Evolutionary conservation across 2,113 vertebrate genomes (phyloP), one percentile per base, ranked within the genome.

Genomic region (Calidris pygmaea): DNA sequence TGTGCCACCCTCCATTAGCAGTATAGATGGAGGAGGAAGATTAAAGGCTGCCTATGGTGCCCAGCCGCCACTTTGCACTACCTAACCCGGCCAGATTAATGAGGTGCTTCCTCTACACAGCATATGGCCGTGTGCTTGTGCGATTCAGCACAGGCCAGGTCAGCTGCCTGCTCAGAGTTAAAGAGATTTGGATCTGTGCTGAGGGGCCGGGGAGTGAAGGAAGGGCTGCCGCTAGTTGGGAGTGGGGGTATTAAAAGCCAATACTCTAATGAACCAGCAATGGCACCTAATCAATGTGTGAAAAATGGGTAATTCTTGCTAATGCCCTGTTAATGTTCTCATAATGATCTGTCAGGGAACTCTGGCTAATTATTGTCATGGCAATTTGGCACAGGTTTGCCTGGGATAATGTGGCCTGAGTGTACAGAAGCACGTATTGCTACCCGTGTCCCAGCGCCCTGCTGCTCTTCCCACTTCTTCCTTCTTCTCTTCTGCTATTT

Each of bases 271-370:
- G 97, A 98, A 95, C 85, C 90, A 96, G 96, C 93, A 92, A 97
- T 98, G 98, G 95, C 98, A 98, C 97, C 93, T 98, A 98, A 98
- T 98, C 98, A 96, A 98, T 98, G 96, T 96, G 97, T 98, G 97
- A 98, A 98, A 98, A 98, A 98, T 98, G 95, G 96, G 93, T 97
- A 97, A 97, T 98, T 98, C 97, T 97, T 95, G 86, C 96, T 98
- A 98, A 98, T 98, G 96, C 97, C 93, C 92, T 92, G 90, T 96
- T 98, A 98, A 98, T 98, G 97, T 98, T 97, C 97, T 98, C 96
- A 95, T 98, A 98, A 98, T 98, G 98, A 98, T 98, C 97, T 98
- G 96, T 98, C 97, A 98, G 87, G 95, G 96, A 98, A 89, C 97
- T 96, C 95, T 95, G 95, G 96, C 95, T 98, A 98, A 98, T 98